Evolutionary conservation across 2,797 vertebrate species (phyloP), one percentile per base, ranked within the genome.

Genomic region (Smutsia temminckii): DNA sequence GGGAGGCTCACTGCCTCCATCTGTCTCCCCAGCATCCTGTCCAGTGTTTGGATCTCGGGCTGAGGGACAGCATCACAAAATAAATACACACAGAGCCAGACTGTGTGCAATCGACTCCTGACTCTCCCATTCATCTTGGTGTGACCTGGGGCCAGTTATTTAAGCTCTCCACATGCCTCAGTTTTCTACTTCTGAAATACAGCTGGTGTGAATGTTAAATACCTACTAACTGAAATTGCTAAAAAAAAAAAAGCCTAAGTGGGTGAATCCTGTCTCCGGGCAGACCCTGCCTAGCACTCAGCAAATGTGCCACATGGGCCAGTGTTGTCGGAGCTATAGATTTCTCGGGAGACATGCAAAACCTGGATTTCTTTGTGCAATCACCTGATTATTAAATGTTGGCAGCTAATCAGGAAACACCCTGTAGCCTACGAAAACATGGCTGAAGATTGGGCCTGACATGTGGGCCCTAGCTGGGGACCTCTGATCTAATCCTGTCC

Each of bases 331-430:
- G 40, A 46, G 32, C n/a, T 89, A 21, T 2, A 63, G 53, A 55
- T 12, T 37, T 59, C n/a, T 68, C 6, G 2, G 23, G 23, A 81
- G 40, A 29, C 3, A 20, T 8, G 29, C 3, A 46, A 51, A 81
- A 6, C 6, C 46, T 78, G 34, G 23, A 42, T 29, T 66, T 63
- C 93, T 63, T 2, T 1, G 10, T 69, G 23, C 6, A n/a, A 49
- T n/a, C 69, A 37, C 64, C 64, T 57, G 42, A 27, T 18, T 83
- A 78, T 74, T 86, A 59, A 63, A 53, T 57, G n/a, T n/a, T 40
- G 8, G 69, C n/a, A 40, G 78, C 71, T 51, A 53, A 79, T 83
- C 91, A 79, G 64, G 93, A 95, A 78, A 34, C 5, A 55, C n/a
- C 12, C 0, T 9, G 46, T 23, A 77, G 18, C 32, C 46, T 59